Conservation (phyloP, 23 tunicate genomes). For the Halocynthia roretzi region DNA sequence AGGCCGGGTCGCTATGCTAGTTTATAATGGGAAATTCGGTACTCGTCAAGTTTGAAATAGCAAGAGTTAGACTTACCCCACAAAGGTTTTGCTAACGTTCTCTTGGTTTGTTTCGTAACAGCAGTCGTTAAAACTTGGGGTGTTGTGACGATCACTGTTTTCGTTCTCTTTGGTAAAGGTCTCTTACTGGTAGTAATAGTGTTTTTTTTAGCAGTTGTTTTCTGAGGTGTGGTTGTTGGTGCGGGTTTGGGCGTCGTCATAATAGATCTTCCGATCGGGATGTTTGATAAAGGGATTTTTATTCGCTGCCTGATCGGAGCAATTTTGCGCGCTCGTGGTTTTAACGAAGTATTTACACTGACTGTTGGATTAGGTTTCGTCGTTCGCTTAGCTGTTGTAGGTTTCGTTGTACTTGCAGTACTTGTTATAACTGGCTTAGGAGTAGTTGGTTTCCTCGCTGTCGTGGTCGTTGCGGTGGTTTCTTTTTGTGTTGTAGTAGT, state of each 20-base stretch:
- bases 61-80: neutral
- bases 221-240: neutral
- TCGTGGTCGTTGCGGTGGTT: conserved; percentile 28
- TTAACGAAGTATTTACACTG: conserved; percentile 26
- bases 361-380: conserved; percentile 44
- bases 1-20: too few species aligned
- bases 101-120: neutral
- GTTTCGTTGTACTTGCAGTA: conserved; percentile 29
- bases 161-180: neutral
- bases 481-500: conserved; percentile 13
- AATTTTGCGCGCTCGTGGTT: conserved; percentile 1
- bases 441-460: conserved; percentile 32
- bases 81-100: neutral
- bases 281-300: conserved; percentile 25
- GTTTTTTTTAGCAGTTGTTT: neutral
- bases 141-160: neutral
- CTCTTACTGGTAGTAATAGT: neutral
- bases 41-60: neutral
- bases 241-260: conserved; percentile 20
- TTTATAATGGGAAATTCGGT: too few species aligned
- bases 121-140: neutral
- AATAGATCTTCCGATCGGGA: conserved; percentile 16
- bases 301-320: conserved; percentile 34
- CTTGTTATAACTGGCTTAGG: conserved; percentile 32
- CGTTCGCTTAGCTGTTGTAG: conserved; percentile 34